These are phyloP conservation scores for Pyrrhia umbra DNA, from an alignment of 2,888 invertebrate genomes.

Conservation along the genomic window DNA sequence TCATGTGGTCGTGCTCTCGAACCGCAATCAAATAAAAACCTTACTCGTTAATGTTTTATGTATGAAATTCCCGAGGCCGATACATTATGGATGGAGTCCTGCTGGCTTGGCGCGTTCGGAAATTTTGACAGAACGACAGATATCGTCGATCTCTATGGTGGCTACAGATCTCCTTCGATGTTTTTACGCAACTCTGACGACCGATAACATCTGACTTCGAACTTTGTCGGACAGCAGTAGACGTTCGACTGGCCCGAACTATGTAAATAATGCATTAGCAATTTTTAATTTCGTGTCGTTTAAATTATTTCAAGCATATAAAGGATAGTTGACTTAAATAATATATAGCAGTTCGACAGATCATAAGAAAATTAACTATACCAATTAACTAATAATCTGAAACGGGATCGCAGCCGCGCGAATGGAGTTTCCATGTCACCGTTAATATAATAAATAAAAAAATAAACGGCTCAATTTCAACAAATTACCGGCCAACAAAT, in stretches of 20 bases:
- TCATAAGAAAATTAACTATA: constrained; percentile 31
- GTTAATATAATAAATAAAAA: constrained; percentile 44
- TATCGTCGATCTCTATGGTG: constrained; percentile 84
- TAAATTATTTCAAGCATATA: constrained; percentile 4
- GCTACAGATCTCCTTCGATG: constrained; percentile 71
- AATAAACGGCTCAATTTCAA: constrained; percentile 56
- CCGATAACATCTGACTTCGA: constrained; percentile 76
- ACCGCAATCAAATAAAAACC: constrained; percentile 88
- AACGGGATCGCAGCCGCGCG: constrained; percentile 26
- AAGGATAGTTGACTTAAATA: constrained; percentile 14
- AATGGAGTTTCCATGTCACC: constrained; percentile 51
- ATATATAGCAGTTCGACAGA: constrained; percentile 14
- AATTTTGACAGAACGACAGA: constrained; percentile 87
- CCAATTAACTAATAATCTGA: constrained; percentile 40
- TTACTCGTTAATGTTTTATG: constrained; percentile 89
- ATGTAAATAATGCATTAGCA: constrained; percentile 63
- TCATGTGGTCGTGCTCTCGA: constrained; percentile 77
- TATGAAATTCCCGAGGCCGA: constrained; percentile 83
- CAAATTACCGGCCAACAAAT: constrained; percentile 54
- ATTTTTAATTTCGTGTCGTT: constrained; percentile 25
- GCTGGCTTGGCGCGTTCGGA: constrained; percentile 82
- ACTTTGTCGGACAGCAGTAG: constrained; percentile 60
- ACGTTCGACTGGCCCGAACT: constrained; percentile 47
- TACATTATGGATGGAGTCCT: constrained; percentile 88
- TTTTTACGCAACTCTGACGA: constrained; percentile 74